Percentiles rank a stretch among this genome's conserved stretches.
Evolutionary conservation across 92 coral and sea anemone genomes (phyloP).

Genomic region (Pocillopora meandrina): DNA sequence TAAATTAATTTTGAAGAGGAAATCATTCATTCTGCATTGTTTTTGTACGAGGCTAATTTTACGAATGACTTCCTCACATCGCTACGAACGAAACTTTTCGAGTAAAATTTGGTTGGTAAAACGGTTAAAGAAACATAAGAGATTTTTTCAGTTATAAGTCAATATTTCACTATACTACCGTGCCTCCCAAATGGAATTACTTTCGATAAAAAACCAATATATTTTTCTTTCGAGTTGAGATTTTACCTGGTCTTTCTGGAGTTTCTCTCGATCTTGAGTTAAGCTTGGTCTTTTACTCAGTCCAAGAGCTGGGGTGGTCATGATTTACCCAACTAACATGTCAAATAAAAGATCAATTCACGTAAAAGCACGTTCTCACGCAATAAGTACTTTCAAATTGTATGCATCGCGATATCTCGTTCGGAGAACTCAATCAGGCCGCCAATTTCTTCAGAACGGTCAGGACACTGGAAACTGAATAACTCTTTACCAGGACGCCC

Average conservation of each 20-base stretch:
- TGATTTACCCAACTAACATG: neutral
- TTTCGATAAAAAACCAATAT: slow-evolving; percentile 18
- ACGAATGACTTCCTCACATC: too few relatives aligned
- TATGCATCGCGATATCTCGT: neutral
- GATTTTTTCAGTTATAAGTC: too few relatives aligned
- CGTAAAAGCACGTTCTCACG: neutral
- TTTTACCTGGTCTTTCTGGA: slow-evolving; percentile 89
- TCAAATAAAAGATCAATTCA: slow-evolving; percentile 9
- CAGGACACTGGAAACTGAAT: slow-evolving; percentile 3
- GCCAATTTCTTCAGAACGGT: slow-evolving; percentile 18
- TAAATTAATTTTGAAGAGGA: neutral
- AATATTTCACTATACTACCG: too few relatives aligned
- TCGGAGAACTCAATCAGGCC: slow-evolving; percentile 19
- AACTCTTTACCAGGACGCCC: too few relatives aligned
- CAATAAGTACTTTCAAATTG: neutral
- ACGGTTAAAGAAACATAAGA: too few relatives aligned
- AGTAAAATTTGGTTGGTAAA: too few relatives aligned
- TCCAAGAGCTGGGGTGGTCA: slow-evolving; percentile 58
- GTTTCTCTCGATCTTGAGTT: slow-evolving; percentile 81
- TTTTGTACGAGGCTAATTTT: too few relatives aligned
- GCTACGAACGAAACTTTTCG: too few relatives aligned
- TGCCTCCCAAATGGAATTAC: neutral
- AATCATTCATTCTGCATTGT: neutral
- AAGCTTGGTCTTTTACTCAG: slow-evolving; percentile 70
- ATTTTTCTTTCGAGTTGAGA: neutral